Evolutionary conservation across 2,113 vertebrate genomes (phyloP).

Genomic region (Pygoscelis adeliae): DNA sequence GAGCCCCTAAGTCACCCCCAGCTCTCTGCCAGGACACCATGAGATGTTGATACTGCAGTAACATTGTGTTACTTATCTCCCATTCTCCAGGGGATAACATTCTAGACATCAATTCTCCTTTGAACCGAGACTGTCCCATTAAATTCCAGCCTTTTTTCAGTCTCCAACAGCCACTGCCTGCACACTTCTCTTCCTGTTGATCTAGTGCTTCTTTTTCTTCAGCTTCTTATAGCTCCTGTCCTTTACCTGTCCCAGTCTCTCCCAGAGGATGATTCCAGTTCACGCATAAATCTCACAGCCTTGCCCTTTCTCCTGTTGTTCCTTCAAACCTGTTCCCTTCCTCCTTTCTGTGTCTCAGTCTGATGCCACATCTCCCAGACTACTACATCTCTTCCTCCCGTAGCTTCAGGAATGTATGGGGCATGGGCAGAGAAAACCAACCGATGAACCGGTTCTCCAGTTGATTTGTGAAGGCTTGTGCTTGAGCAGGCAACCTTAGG

Average conservation of each 20-base stretch:
- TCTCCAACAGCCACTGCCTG: neutral
- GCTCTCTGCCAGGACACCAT: neutral
- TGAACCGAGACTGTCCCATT: neutral
- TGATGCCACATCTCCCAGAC: neutral
- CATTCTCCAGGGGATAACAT: neutral
- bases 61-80: neutral
- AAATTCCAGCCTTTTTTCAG: neutral
- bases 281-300: neutral
- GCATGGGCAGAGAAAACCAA: neutral
- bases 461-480: neutral
- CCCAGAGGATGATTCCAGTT: neutral
- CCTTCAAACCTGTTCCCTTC: neutral
- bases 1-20: neutral
- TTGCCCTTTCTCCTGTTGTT: neutral
- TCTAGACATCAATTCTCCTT: neutral
- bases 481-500: neutral
- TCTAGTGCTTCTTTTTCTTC: neutral
- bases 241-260: neutral
- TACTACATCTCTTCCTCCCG: neutral
- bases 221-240: neutral
- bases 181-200: neutral
- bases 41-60: neutral
- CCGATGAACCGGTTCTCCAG: neutral
- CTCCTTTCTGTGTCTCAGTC: neutral
- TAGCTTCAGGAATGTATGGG: neutral